Conservation (phyloP, 1,140 invertebrate species). For the Penaeus japonicus region DNA sequence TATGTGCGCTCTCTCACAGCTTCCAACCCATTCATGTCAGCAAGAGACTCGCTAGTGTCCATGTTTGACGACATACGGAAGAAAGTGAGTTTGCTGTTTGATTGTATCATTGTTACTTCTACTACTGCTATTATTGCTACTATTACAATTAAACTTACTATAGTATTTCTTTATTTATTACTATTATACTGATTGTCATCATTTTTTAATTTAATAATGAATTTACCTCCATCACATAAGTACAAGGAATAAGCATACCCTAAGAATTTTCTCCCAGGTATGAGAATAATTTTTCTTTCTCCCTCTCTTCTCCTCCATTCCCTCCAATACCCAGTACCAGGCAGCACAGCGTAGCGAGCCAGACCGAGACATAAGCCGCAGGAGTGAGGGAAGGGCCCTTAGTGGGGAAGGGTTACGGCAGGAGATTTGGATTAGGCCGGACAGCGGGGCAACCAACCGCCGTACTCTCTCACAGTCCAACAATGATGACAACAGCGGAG, state of each 20-base stretch:
- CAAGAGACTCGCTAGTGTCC: conserved; percentile 84
- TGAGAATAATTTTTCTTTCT: neutral
- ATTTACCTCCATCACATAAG: too few species aligned
- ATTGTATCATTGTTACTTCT: too few species aligned
- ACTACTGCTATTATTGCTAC: too few species aligned
- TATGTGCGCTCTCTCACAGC: conserved; percentile 94
- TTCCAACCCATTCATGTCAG: conserved; percentile 89
- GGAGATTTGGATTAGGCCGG: conserved; percentile 85
- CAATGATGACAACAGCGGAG: conserved; percentile 64
- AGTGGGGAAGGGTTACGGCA: conserved; percentile 67
- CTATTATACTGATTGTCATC: too few species aligned
- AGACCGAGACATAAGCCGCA: conserved; percentile 69
- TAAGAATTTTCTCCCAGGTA: too few species aligned
- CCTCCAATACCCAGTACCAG: conserved; percentile 4
- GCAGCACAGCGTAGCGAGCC: conserved; percentile 14
- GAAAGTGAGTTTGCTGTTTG: conserved; percentile 73
- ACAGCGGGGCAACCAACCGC: conserved; percentile 72
- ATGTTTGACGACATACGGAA: conserved; percentile 94
- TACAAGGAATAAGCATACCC: too few species aligned
- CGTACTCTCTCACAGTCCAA: conserved; percentile 72
- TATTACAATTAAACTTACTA: too few species aligned
- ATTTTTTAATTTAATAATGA: too few species aligned
- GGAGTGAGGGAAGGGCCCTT: conserved; percentile 80
- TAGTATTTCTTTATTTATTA: too few species aligned
- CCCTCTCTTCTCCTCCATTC: neutral